phyloP scores from a whole-genome alignment of 2,113 vertebrate genomes.

The Gymnobelideus leadbeateri region DNA sequence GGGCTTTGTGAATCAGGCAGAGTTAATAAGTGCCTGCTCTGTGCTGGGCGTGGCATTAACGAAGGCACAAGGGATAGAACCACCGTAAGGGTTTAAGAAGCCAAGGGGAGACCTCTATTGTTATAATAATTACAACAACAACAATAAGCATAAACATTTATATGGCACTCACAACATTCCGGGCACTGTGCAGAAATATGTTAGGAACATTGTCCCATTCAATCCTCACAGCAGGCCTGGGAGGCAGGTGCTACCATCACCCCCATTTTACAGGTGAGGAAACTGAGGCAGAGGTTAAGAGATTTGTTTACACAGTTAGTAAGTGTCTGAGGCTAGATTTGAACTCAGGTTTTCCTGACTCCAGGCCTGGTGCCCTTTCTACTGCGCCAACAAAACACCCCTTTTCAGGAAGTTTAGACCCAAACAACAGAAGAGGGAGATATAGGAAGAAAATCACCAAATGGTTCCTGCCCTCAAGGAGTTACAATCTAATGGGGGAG shows the following conservation, averaged over 20 bases:
- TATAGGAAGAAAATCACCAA: background rate
- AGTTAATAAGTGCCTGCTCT: background rate
- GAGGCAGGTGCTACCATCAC: background rate
- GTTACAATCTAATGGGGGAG: background rate
- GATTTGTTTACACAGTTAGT: background rate
- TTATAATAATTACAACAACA: background rate
- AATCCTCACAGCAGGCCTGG: background rate
- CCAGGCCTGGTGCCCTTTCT: background rate
- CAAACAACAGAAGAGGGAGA: background rate
- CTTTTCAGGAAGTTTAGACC: background rate
- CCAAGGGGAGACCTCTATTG: background rate
- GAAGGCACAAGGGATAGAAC: background rate
- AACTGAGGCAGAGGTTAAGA: background rate
- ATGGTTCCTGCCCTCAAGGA: background rate
- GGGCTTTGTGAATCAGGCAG: background rate
- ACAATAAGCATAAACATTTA: background rate
- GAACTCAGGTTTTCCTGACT: background rate
- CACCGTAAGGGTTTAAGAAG: background rate
- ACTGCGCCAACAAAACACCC: background rate
- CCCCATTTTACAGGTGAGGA: background rate
- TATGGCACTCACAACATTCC: background rate
- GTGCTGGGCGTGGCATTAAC: background rate
- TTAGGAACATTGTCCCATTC: background rate
- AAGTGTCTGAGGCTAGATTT: background rate
- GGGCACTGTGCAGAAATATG: background rate